Conservation (phyloP, 2,888 invertebrate species). For the Caenorhabditis panamensis region DNA sequence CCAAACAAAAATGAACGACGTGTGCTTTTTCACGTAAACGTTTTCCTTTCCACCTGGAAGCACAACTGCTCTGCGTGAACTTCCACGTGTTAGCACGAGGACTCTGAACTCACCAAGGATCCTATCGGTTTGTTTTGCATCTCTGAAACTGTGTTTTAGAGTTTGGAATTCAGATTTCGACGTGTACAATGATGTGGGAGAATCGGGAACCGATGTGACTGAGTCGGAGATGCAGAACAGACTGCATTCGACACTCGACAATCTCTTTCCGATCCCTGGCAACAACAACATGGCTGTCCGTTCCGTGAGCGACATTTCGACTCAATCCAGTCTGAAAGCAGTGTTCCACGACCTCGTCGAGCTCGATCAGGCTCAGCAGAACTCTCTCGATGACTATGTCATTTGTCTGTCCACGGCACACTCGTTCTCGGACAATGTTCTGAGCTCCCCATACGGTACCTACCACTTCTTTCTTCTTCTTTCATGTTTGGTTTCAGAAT, state of each 20-base stretch:
- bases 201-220: background rate
- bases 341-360: conserved; percentile 55
- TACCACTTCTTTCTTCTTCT: background rate
- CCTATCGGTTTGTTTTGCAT: conserved; percentile 34
- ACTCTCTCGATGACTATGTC: conserved; percentile 27
- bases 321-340: conserved; percentile 44
- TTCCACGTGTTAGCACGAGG: too few relatives aligned
- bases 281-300: conserved; percentile 18
- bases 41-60: too few relatives aligned
- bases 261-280: conserved; percentile 37
- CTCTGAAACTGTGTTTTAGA: background rate
- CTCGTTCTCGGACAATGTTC: conserved; percentile 29
- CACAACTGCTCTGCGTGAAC: too few relatives aligned
- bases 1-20: too few relatives aligned
- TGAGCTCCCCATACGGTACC: conserved; percentile 7
- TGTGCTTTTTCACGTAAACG: too few relatives aligned
- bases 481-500: background rate
- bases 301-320: conserved; percentile 16
- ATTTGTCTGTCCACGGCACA: conserved; percentile 43
- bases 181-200: conserved; percentile 26
- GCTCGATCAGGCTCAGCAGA: conserved; percentile 32
- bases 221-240: conserved; percentile 29
- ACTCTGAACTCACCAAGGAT: conserved; percentile 37
- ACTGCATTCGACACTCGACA: conserved; percentile 42
- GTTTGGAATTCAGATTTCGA: conserved; percentile 12